Conservation (phyloP, 2,888 invertebrate species). For the Ochropleura plecta region DNA sequence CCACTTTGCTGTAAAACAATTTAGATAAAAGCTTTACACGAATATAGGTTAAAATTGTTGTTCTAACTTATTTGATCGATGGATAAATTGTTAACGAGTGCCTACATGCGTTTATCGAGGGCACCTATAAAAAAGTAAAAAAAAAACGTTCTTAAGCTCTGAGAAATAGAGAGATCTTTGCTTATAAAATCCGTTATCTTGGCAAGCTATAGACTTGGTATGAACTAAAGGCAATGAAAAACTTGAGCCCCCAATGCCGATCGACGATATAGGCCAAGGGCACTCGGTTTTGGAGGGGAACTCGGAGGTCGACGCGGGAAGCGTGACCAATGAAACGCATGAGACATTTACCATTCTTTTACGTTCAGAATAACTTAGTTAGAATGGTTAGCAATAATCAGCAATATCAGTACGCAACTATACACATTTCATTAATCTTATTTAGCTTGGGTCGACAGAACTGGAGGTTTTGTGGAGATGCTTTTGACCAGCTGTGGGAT, state of each 20-base stretch:
- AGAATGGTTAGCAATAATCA: constrained; percentile 9
- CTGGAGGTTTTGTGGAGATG: background rate
- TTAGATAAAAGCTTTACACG: constrained; percentile 55
- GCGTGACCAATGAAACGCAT: constrained; percentile 53
- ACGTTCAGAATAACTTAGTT: constrained; percentile 29
- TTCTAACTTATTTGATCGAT: constrained; percentile 41
- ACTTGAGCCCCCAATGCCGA: constrained; percentile 56
- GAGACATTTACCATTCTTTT: constrained; percentile 48
- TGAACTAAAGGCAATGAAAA: constrained; percentile 47
- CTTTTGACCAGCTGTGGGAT: background rate
- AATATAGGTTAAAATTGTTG: constrained; percentile 32
- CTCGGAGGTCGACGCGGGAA: constrained; percentile 39
- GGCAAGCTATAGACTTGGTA: constrained; percentile 30
- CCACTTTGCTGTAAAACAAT: constrained; percentile 49
- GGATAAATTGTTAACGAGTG: constrained; percentile 34
- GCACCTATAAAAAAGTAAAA: background rate
- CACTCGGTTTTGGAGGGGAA: constrained; percentile 55
- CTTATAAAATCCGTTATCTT: constrained; percentile 48
- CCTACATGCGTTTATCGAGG: constrained; percentile 29
- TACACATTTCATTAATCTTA: background rate
- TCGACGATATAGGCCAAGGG: constrained; percentile 57
- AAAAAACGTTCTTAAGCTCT: background rate
- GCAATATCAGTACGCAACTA: background rate
- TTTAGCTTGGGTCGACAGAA: background rate
- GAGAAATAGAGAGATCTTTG: constrained; percentile 19